Evolutionary conservation across 53 echinoderm and acorn worm species (phyloP), one percentile per base, ranked within the genome.

Genomic region (Astropecten irregularis): DNA sequence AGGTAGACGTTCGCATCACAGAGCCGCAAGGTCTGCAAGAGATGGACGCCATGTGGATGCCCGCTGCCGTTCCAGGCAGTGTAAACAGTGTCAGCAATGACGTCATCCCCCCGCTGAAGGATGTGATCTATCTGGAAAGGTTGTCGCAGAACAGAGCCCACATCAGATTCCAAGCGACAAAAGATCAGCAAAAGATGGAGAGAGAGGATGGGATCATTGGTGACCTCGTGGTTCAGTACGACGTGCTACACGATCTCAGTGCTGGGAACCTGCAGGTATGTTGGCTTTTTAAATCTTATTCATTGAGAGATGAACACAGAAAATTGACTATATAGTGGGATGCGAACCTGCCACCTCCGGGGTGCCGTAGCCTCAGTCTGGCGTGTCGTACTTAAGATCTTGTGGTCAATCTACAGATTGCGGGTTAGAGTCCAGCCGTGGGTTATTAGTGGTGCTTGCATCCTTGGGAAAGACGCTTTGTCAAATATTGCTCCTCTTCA

Each of bases 221-320:
- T 34, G 89, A 94, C 64, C 84, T 97, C 28, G 53, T 90, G 1
- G 79, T 97, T 20, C 84, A 76, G 31, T 97, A 97, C 51, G 97
- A 97, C 76, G 94, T 97, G 21, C 36, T 66, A 3, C 97, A 97
- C 53, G 82, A 89, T 30, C 62, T 84, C 35, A 90, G 68, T 37
- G 97, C 87, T 54, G 97, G 97, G n/a, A 76, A 92, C 29, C 60
- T 97, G 27, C 85, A 94, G 86, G 97, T 97, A 65, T 49, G 84
- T 53, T 4, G 28, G 21, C 5, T 21, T 50, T 34, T 50, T 37
- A 13, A 2, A 44, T 32, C 7, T 59, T 38, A 68, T 34, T 22
- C 18, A 0, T 16, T 23, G 18, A 61, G 23, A 31, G 32, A 26
- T 33, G 29, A 1, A n/a, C n/a, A n/a, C 55, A 55, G 23, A 2